Conservation (phyloP, 1,140 invertebrate genomes). For the Pteromalus puparum region DNA sequence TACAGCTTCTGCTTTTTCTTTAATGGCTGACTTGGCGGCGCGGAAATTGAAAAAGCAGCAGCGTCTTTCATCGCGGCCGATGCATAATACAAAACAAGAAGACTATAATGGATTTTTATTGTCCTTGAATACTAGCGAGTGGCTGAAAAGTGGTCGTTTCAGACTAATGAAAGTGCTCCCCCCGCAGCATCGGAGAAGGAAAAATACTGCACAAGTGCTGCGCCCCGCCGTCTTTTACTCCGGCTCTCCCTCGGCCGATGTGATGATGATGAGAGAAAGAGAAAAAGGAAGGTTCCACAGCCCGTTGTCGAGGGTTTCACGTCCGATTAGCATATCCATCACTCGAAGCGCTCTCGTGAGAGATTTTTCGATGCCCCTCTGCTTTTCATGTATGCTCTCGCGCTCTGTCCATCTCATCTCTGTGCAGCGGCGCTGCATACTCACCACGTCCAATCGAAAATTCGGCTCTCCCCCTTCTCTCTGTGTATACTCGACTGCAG, state of each 20-base stretch:
- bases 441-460: background rate
- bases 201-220: constrained; percentile 23
- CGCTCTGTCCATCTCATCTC: background rate
- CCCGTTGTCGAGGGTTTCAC: constrained; percentile 40
- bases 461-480: background rate
- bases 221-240: background rate
- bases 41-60: background rate
- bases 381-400: background rate
- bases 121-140: constrained; percentile 9
- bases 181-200: background rate
- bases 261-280: constrained; percentile 4
- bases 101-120: constrained; percentile 36
- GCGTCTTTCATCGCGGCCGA: too few relatives aligned
- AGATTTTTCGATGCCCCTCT: background rate
- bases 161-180: constrained; percentile 45
- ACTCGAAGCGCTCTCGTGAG: constrained; percentile 6
- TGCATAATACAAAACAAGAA: background rate
- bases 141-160: constrained; percentile 27
- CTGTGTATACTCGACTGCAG: background rate
- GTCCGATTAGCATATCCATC: constrained; percentile 48
- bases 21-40: background rate
- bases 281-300: background rate
- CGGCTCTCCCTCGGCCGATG: background rate
- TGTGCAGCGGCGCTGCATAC: background rate
- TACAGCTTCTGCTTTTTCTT: background rate